These are phyloP conservation scores for Dolichopus griseipennis DNA, from an alignment of 2,888 invertebrate species.

Conservation along the genomic window DNA sequence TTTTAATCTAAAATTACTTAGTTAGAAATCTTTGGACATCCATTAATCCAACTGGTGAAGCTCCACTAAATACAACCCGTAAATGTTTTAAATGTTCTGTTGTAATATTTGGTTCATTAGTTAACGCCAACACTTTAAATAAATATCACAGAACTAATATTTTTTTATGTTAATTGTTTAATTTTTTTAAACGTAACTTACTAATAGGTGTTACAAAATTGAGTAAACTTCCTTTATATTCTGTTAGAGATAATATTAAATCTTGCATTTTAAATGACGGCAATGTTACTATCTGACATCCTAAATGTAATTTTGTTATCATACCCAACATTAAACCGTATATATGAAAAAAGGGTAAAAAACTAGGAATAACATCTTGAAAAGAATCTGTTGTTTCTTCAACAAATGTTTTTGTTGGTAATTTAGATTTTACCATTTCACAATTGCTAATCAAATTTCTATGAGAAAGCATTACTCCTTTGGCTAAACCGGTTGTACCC, in stretches of 20 bases:
- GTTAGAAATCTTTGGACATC: slow-evolving; percentile 23
- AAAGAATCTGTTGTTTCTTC: slow-evolving; percentile 32
- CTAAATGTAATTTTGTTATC: slow-evolving; percentile 50
- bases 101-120: neutral
- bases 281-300: slow-evolving; percentile 58
- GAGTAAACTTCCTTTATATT: slow-evolving; percentile 54
- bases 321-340: slow-evolving; percentile 60
- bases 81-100: slow-evolving; percentile 16
- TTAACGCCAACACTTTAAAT: neutral
- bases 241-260: slow-evolving; percentile 56
- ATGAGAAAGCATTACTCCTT: slow-evolving; percentile 62
- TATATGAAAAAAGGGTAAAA: slow-evolving; percentile 76
- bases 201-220: slow-evolving; percentile 74
- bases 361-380: slow-evolving; percentile 57
- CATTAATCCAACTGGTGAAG: slow-evolving; percentile 23
- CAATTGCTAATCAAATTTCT: slow-evolving; percentile 38
- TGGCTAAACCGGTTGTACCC: slow-evolving; percentile 70
- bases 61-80: slow-evolving; percentile 23
- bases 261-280: slow-evolving; percentile 64
- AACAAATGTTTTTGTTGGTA: slow-evolving; percentile 23
- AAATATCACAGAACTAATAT: neutral
- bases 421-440: slow-evolving; percentile 31
- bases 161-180: too few species aligned
- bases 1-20: slow-evolving; percentile 14
- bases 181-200: slow-evolving; percentile 37